These are phyloP conservation scores for Megalurothrips usitatus DNA, from an alignment of 2,888 invertebrate genomes.

Conservation along the genomic window DNA sequence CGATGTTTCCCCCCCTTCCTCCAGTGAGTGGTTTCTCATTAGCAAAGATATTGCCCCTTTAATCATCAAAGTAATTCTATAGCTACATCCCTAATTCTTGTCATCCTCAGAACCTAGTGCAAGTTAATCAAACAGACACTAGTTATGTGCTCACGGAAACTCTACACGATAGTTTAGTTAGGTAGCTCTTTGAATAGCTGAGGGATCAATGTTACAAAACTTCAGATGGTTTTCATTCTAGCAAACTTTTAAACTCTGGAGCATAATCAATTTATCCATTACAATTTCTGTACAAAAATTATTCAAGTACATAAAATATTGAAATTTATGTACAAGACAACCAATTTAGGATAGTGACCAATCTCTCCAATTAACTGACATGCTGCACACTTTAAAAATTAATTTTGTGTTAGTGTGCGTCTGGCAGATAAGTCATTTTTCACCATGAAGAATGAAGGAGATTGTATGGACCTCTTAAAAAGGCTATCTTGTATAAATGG, in stretches of 20 bases:
- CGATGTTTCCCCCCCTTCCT: not conserved
- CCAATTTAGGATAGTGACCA: not conserved
- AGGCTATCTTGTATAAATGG: not conserved
- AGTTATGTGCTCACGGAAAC: conserved; percentile 6
- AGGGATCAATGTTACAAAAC: conserved; percentile 2
- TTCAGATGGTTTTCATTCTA: not conserved
- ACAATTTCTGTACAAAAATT: not conserved
- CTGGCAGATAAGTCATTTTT: no score
- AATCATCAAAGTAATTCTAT: not conserved
- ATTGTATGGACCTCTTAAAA: not conserved
- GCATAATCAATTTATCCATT: not conserved
- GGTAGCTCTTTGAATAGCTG: not conserved
- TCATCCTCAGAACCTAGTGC: conserved; percentile 19
- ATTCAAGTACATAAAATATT: not conserved
- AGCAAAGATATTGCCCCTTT: not conserved
- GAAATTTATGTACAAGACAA: conserved; percentile 5
- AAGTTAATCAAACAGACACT: conserved; percentile 15
- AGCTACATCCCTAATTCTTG: conserved; percentile 20
- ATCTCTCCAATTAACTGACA: not conserved
- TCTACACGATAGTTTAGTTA: not conserved
- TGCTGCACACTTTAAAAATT: no score
- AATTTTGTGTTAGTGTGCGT: no score
- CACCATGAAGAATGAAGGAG: not conserved
- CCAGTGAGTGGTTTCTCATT: not conserved
- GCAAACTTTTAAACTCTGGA: not conserved